Conservation (phyloP, 2,888 invertebrate genomes). For the Erebia ligea region DNA sequence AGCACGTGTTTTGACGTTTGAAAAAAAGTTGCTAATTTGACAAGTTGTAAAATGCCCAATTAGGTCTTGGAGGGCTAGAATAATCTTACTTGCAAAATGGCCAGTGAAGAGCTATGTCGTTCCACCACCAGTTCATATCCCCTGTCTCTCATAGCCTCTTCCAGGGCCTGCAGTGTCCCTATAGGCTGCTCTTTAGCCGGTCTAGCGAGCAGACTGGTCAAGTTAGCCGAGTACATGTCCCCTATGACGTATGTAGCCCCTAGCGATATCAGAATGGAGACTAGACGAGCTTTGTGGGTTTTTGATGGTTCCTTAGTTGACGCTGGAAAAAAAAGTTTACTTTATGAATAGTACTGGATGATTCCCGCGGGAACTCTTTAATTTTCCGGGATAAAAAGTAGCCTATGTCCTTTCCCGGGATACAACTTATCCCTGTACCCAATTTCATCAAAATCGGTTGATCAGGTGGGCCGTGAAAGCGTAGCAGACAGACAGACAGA, state of each 20-base stretch:
- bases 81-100: constrained; percentile 85
- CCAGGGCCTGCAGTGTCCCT: constrained; percentile 85
- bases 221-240: constrained; percentile 90
- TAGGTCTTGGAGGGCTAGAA: too few relatives aligned
- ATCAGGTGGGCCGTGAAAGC: too few relatives aligned
- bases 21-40: too few relatives aligned
- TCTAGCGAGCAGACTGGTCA: constrained; percentile 88
- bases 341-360: too few relatives aligned
- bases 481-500: too few relatives aligned
- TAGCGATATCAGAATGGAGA: constrained; percentile 88
- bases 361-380: too few relatives aligned
- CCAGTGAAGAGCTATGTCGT: constrained; percentile 87
- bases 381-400: too few relatives aligned
- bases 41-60: too few relatives aligned
- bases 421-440: too few relatives aligned
- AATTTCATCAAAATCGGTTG: too few relatives aligned
- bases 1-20: too few relatives aligned
- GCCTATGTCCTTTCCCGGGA: too few relatives aligned
- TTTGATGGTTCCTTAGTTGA: constrained; percentile 85
- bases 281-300: constrained; percentile 86
- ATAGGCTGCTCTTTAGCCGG: constrained; percentile 89
- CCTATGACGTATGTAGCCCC: constrained; percentile 90
- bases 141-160: constrained; percentile 85
- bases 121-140: constrained; percentile 88
- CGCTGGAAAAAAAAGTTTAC: constrained; percentile 50